A percentile compares a stretch with the other conserved stretches of the same genome.
These are phyloP conservation scores for Chorisops tibialis DNA, from an alignment of 2,888 invertebrate genomes.

Conservation along the genomic window DNA sequence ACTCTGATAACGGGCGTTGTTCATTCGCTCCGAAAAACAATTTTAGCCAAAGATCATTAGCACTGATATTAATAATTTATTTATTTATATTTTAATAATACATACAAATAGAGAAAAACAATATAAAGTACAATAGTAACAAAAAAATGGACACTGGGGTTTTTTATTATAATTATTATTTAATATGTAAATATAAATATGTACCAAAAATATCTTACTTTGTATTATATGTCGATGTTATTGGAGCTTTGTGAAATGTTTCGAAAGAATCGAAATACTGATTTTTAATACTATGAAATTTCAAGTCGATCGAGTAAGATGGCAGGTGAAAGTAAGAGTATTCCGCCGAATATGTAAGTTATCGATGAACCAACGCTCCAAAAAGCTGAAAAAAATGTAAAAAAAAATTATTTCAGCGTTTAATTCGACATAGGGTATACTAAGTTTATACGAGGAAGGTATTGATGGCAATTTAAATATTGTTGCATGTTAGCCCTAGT, in stretches of 20 bases:
- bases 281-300: constrained; percentile 25
- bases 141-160: constrained; percentile 17
- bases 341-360: constrained; percentile 79
- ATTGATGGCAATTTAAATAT: too few relatives aligned
- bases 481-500: too few relatives aligned
- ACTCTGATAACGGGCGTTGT: constrained; percentile 22
- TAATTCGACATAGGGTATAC: too few relatives aligned
- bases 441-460: too few relatives aligned
- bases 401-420: too few relatives aligned
- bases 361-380: constrained; percentile 84
- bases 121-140: constrained; percentile 9
- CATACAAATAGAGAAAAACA: constrained; percentile 1
- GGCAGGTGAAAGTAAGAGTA: constrained; percentile 73
- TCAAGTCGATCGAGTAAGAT: constrained; percentile 56
- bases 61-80: constrained; percentile 33
- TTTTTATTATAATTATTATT: constrained; percentile 4
- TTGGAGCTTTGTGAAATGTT: neutral
- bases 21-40: constrained; percentile 30
- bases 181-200: constrained; percentile 17
- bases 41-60: constrained; percentile 34
- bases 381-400: constrained; percentile 66
- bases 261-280: neutral
- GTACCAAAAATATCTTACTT: constrained; percentile 7
- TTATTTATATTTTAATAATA: constrained; percentile 27
- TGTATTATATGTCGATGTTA: neutral